These are phyloP conservation scores for Montipora cactus DNA, from an alignment of 64 coral and sea anemone genomes.

Conservation along the genomic window DNA sequence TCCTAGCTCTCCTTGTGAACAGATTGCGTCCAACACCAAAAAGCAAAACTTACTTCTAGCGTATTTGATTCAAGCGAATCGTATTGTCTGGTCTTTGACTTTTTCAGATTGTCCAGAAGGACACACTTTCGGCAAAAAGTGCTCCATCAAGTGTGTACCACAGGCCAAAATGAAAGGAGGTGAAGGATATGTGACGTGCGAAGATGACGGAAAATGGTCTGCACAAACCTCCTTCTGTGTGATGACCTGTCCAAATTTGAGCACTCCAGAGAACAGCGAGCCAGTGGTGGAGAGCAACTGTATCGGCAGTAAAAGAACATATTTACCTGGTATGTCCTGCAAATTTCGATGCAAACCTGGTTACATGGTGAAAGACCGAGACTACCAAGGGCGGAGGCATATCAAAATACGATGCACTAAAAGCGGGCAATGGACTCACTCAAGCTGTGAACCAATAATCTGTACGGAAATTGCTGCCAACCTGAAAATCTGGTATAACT, in stretches of 20 bases:
- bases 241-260: conserved; percentile 71
- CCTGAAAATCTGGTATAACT: conserved; percentile 88
- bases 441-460: conserved; percentile 60
- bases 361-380: conserved; percentile 32
- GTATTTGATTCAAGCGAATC: too few species aligned
- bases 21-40: too few species aligned
- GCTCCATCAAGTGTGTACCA: conserved; percentile 64
- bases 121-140: conserved; percentile 79
- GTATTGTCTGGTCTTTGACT: not conserved
- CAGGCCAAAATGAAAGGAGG: conserved; percentile 66
- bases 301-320: conserved; percentile 42
- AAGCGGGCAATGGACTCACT: conserved; percentile 77
- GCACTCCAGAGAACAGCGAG: conserved; percentile 53
- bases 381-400: conserved; percentile 19
- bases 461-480: conserved; percentile 43
- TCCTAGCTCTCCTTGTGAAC: too few species aligned
- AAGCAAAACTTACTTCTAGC: too few species aligned
- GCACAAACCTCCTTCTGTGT: conserved; percentile 73
- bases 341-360: conserved; percentile 85
- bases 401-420: conserved; percentile 87
- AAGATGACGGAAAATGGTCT: conserved; percentile 94
- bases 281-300: conserved; percentile 24
- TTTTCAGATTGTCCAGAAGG: conserved; percentile 86
- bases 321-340: conserved; percentile 80
- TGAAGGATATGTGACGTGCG: conserved; percentile 76